Base-by-base conservation (phyloP, 2,888 invertebrate genomes). In the Drosophila neonasuta region DNA sequence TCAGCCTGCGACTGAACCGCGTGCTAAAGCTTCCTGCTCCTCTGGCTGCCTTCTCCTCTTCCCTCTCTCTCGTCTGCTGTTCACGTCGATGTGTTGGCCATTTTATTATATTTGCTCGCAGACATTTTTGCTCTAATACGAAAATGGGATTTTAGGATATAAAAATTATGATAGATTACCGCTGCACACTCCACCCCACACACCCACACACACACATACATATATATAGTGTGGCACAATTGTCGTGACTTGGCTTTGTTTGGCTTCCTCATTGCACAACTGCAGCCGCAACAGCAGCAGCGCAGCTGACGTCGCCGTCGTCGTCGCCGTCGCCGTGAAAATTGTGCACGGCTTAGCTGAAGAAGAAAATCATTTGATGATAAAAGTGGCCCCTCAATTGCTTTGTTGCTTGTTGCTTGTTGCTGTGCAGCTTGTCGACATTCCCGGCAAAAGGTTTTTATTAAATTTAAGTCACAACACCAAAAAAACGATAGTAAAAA, bases 121-220 rank as follows among this genome's bases (percentile, higher is more conserved):
- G 86, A 85, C 89, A 87, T 88, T 83, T 85, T 87, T 83, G 77
- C 85, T 79, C 81, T 88, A 87, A 86, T 88, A 87, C 81, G 77
- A 86, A 88, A 88, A 88, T 88, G 79, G 89, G 88, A 88, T 88
- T 88, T 88, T 86, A 85, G 88, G 88, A 88, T 88, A 88, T 88
- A 88, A 88, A 88, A 88, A 88, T 88, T 88, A 88, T 88, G 88
- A 88, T 88, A 88, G 88, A 88, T 88, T 88, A 88, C 88, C 86
- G 88, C 76, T 72, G 79, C 82, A 68, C 75, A 71, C 72, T 52
- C 67, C 50, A 36, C 30, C 61, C 45, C 58, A 54, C 42, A n/a
- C 41, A 45, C 45, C 54, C 48, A 62, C 34, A 50, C 59, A 58
- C 41, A 34, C 29, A 54, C 54, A 45, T 36, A 20, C 45, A 24